phyloP scores from a whole-genome alignment of 2,113 vertebrate genomes.

The Pao palembangensis region DNA sequence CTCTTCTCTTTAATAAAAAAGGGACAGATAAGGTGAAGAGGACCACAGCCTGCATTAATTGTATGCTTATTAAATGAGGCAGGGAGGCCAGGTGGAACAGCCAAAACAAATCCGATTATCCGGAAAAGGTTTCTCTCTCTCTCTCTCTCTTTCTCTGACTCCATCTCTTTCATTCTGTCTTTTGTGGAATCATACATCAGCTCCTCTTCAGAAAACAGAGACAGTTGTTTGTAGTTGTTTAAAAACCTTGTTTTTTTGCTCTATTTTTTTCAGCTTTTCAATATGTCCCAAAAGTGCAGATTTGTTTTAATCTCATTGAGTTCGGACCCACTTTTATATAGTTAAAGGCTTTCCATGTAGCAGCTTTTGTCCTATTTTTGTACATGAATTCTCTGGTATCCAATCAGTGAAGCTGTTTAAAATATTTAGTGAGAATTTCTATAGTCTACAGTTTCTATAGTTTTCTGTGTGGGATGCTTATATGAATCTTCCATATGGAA shows the following conservation, averaged over 20 bases:
- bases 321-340: background rate
- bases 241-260: conserved; percentile 39
- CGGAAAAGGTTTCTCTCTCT: conserved; percentile 37
- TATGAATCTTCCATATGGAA: conserved; percentile 22
- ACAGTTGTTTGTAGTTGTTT: conserved; percentile 43
- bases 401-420: background rate
- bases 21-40: conserved; percentile 35
- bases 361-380: too few species aligned
- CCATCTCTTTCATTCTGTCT: conserved; percentile 15
- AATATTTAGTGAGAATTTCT: conserved; percentile 34
- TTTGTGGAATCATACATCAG: conserved; percentile 43
- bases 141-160: conserved; percentile 36
- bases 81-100: conserved; percentile 52
- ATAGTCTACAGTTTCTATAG: conserved; percentile 30
- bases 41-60: conserved; percentile 64
- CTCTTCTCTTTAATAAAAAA: conserved; percentile 47
- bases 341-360: too few species aligned
- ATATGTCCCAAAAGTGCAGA: conserved; percentile 7
- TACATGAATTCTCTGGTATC: conserved; percentile 12
- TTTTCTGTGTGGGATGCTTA: conserved; percentile 26
- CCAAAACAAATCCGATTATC: conserved; percentile 64
- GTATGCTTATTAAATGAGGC: conserved; percentile 59
- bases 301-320: conserved; percentile 34
- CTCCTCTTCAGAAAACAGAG: conserved; percentile 22
- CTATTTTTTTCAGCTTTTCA: conserved; percentile 26